Evolutionary conservation across 2,888 invertebrate genomes (phyloP).

Genomic region (Platycnemis pennipes): DNA sequence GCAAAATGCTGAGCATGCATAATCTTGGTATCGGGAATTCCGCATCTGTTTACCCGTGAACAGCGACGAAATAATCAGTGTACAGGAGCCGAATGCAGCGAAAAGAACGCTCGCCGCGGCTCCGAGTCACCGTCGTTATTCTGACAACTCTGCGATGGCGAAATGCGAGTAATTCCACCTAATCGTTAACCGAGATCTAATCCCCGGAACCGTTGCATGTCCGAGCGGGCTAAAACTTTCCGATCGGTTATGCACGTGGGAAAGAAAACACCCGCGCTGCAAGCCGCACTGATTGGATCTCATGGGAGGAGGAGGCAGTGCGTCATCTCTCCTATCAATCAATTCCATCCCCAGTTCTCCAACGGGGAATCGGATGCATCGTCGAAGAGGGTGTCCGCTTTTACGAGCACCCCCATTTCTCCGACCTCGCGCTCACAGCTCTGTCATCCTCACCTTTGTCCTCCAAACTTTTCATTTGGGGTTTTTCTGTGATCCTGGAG

Average conservation of each 20-base stretch:
- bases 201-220: slow-evolving; percentile 42
- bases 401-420: too few relatives aligned
- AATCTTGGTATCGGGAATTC: too few relatives aligned
- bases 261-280: slow-evolving; percentile 31
- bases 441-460: neutral
- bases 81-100: too few relatives aligned
- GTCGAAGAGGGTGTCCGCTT: neutral
- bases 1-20: too few relatives aligned
- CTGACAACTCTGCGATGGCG: neutral
- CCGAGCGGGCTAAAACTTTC: slow-evolving; percentile 24
- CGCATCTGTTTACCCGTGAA: too few relatives aligned
- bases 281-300: neutral
- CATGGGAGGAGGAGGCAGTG: neutral
- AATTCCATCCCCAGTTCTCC: neutral
- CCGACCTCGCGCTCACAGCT: too few relatives aligned
- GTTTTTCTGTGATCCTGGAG: too few relatives aligned
- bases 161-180: neutral
- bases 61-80: too few relatives aligned
- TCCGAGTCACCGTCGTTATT: neutral
- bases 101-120: neutral
- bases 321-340: neutral
- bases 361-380: neutral
- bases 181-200: slow-evolving; percentile 30
- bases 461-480: too few relatives aligned
- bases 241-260: slow-evolving; percentile 59